Conservation (phyloP, 1,140 invertebrate genomes). For the Tribolium castaneum region DNA sequence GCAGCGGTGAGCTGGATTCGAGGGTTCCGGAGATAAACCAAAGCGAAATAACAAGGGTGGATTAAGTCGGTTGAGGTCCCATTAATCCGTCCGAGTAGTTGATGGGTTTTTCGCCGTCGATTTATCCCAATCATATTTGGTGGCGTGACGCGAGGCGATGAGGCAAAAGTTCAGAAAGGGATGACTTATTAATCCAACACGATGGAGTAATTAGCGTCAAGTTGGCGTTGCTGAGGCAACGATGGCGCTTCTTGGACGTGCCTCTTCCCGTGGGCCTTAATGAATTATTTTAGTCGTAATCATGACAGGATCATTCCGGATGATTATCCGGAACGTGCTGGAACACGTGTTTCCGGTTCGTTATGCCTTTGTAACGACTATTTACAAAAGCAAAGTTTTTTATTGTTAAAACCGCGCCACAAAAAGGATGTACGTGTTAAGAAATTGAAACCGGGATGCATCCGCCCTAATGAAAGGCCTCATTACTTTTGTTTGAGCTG, state of each 20-base stretch:
- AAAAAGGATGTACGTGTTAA: conserved; percentile 23
- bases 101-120: conserved; percentile 12
- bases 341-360: conserved; percentile 7
- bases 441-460: conserved; percentile 26
- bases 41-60: conserved; percentile 1
- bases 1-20: neutral
- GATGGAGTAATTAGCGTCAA: conserved; percentile 30
- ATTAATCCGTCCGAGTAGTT: conserved; percentile 10
- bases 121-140: conserved; percentile 21
- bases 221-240: conserved; percentile 23
- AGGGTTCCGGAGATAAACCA: conserved; percentile 1
- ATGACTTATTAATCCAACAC: conserved; percentile 33
- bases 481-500: conserved; percentile 17
- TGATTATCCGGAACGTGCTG: conserved; percentile 1
- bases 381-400: conserved; percentile 8
- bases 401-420: neutral
- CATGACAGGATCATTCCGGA: conserved; percentile 15
- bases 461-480: conserved; percentile 14
- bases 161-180: conserved; percentile 13
- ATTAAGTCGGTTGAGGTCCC: conserved; percentile 5
- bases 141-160: neutral
- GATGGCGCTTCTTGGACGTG: conserved; percentile 11
- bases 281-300: conserved; percentile 20
- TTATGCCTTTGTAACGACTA: conserved; percentile 7
- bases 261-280: neutral